phyloP scores from a whole-genome alignment of 1,140 invertebrate genomes.

The Cyclina sinensis region DNA sequence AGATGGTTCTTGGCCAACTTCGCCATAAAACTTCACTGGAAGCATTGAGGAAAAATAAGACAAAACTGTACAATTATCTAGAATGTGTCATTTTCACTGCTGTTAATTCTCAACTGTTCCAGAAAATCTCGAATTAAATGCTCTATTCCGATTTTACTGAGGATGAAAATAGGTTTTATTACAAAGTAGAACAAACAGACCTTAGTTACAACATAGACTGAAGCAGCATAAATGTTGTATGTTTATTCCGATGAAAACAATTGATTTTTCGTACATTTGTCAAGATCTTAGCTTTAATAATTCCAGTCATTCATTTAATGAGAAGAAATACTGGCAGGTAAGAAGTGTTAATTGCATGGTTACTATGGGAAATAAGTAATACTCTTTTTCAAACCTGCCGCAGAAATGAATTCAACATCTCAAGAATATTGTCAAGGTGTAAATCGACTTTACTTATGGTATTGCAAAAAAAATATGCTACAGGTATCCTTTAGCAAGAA shows the following conservation, averaged over 20 bases:
- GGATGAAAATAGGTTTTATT: constrained; percentile 38
- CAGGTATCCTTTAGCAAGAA: too few relatives aligned
- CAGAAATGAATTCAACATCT: too few relatives aligned
- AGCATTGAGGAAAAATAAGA: constrained; percentile 33
- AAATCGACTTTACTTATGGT: too few relatives aligned
- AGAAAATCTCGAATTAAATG: constrained; percentile 4
- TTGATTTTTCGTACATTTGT: background rate
- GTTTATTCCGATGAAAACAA: background rate
- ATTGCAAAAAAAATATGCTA: too few relatives aligned
- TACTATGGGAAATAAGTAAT: background rate
- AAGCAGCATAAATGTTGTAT: background rate
- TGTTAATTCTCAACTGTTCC: background rate
- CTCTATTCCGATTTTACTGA: background rate
- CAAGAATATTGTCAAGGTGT: too few relatives aligned
- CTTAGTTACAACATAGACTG: background rate
- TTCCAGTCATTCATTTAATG: background rate
- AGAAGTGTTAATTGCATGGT: background rate
- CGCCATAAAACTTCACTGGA: constrained; percentile 39
- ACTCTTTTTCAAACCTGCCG: too few relatives aligned
- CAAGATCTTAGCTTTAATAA: constrained; percentile 1
- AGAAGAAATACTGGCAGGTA: background rate
- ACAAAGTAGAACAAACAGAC: constrained; percentile 8
- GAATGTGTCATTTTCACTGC: constrained; percentile 18
- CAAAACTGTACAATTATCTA: constrained; percentile 43
- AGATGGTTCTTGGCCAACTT: constrained; percentile 41